A percentile compares a stretch with the other conserved stretches of the same genome.
Evolutionary conservation across 92 coral and sea anemone genomes (phyloP).

Genomic region (Chrysogorgia sp.): DNA sequence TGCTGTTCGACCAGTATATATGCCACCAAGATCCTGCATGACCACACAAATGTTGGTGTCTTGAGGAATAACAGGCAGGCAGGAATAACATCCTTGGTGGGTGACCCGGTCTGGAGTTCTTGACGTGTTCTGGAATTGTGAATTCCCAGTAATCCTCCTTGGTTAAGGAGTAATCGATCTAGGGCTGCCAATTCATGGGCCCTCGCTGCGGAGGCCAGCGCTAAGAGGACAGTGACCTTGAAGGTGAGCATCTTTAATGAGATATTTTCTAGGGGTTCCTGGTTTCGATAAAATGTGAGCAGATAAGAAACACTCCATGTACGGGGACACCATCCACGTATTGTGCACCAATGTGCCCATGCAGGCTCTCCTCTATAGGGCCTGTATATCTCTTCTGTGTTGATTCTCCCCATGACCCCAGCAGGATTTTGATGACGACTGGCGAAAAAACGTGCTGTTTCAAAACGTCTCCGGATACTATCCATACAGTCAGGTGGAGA

Average conservation of each 20-base stretch:
- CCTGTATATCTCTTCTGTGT: slow-evolving; percentile 44
- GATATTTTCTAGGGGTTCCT: slow-evolving; percentile 29
- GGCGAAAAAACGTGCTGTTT: slow-evolving; percentile 44
- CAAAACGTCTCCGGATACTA: slow-evolving; percentile 44
- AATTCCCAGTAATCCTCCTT: too few species aligned
- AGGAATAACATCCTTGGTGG: too few species aligned
- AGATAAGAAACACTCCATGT: slow-evolving; percentile 40
- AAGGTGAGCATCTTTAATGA: slow-evolving; percentile 3
- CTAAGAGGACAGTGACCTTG: slow-evolving; percentile 22
- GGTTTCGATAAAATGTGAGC: slow-evolving; percentile 12
- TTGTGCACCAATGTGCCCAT: slow-evolving; percentile 49
- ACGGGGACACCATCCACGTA: slow-evolving; percentile 46
- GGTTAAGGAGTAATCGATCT: too few species aligned
- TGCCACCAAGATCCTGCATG: slow-evolving; percentile 15
- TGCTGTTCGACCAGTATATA: slow-evolving; percentile 31
- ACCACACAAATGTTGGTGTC: neutral
- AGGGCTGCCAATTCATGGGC: too few species aligned
- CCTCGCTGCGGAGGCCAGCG: too few species aligned
- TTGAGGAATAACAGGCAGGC: slow-evolving; percentile 32
- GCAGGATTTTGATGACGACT: slow-evolving; percentile 37
- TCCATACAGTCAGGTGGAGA: slow-evolving; percentile 65
- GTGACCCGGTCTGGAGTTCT: too few species aligned
- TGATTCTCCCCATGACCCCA: slow-evolving; percentile 49
- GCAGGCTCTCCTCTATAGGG: slow-evolving; percentile 58
- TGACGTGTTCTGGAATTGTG: too few species aligned